These are phyloP conservation scores for Drosophila nannoptera DNA, from an alignment of 1,140 invertebrate species.

Conservation along the genomic window DNA sequence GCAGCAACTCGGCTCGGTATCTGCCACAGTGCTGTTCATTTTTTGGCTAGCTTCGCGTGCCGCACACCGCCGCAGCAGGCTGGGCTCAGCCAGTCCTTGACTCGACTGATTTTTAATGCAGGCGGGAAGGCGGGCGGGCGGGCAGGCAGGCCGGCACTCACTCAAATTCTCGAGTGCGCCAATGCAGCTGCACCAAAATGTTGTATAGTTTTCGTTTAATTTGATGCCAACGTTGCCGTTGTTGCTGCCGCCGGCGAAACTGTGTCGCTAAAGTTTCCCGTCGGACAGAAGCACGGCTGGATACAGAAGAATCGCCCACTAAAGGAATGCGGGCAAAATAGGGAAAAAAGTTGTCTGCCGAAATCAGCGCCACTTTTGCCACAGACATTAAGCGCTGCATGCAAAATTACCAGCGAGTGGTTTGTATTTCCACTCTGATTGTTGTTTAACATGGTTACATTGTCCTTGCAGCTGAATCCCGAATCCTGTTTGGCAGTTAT, in stretches of 20 bases:
- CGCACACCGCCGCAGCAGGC: conserved; percentile 1
- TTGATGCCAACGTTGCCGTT: conserved; percentile 44
- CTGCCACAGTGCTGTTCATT: conserved; percentile 68
- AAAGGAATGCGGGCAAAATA: conserved; percentile 5
- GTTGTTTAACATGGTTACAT: conserved; percentile 78
- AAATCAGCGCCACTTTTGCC: conserved; percentile 76
- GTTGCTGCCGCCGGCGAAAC: conserved; percentile 48
- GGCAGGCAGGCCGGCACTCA: conserved; percentile 52
- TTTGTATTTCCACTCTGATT: conserved; percentile 78
- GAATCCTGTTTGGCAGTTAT: conserved; percentile 57
- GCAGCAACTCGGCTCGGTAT: conserved; percentile 17
- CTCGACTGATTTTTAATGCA: conserved; percentile 59
- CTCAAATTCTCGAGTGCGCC: conserved; percentile 74
- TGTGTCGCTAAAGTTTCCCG: conserved; percentile 61
- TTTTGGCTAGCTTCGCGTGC: conserved; percentile 57
- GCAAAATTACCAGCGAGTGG: conserved; percentile 76
- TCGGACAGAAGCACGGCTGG: conserved; percentile 15
- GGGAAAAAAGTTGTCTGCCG: conserved; percentile 65
- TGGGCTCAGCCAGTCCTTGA: conserved; percentile 11
- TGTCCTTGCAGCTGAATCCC: conserved; percentile 70
- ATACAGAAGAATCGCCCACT: conserved; percentile 11
- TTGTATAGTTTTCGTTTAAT: conserved; percentile 77
- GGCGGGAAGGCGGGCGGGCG: neutral
- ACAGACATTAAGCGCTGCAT: conserved; percentile 76
- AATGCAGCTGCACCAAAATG: conserved; percentile 67